Conservation (phyloP, 2,113 vertebrate genomes). For the Dolichallabes microphthalmus region DNA sequence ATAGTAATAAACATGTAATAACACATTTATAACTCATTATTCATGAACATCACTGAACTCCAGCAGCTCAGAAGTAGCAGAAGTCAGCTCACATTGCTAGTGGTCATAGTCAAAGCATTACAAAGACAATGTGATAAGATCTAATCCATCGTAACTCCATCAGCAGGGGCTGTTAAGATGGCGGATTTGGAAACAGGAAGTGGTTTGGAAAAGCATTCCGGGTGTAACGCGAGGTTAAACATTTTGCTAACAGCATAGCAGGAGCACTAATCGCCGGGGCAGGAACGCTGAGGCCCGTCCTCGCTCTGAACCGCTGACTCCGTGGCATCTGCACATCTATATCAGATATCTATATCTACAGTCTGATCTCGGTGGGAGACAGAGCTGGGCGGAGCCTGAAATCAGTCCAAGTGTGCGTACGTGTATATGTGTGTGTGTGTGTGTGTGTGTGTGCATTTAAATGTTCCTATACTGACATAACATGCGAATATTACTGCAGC, state of each 20-base stretch:
- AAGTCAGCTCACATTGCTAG: background rate
- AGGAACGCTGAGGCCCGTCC: background rate
- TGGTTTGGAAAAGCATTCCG: background rate
- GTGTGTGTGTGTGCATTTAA: constrained; percentile 3
- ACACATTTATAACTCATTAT: no score
- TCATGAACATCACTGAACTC: no score
- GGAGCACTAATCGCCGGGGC: background rate
- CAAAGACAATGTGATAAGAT: background rate
- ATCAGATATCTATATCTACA: background rate
- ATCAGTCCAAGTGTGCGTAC: background rate
- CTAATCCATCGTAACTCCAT: background rate
- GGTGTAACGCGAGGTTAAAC: background rate
- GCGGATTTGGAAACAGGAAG: background rate
- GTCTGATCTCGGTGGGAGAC: constrained; percentile 10
- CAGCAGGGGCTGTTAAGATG: background rate
- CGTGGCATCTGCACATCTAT: background rate
- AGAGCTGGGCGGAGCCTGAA: background rate
- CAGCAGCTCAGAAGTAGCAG: no score
- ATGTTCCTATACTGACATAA: constrained; percentile 1
- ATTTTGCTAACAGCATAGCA: background rate
- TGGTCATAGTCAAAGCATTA: no score
- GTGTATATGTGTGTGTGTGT: background rate
- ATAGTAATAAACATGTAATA: no score
- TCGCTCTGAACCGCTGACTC: background rate
- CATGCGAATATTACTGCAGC: background rate